Evolutionary conservation across 2,888 invertebrate genomes (phyloP).

Genomic region (Ornithoptera priamus): DNA sequence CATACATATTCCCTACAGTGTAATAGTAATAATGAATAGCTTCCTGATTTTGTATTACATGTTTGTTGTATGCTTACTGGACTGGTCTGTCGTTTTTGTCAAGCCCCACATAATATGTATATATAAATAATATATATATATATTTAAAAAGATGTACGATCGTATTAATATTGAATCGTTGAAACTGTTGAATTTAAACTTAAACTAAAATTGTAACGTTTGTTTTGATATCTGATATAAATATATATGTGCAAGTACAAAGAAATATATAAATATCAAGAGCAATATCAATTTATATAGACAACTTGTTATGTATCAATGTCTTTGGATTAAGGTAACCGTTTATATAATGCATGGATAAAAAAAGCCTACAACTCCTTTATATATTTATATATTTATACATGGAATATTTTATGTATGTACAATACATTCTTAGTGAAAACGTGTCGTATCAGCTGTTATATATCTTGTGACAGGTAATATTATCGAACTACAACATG

Average conservation of each 20-base stretch:
- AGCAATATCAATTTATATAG: slow-evolving; percentile 23
- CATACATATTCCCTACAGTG: no score
- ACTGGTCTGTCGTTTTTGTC: no score
- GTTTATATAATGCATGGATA: slow-evolving; percentile 5
- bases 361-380: slow-evolving; percentile 7
- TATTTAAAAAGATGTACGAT: no score
- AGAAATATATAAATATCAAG: slow-evolving; percentile 21
- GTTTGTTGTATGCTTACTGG: no score
- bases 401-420: slow-evolving; percentile 11
- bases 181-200: slow-evolving; percentile 19
- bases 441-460: neutral
- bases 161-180: slow-evolving; percentile 26
- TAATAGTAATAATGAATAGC: no score
- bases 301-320: slow-evolving; percentile 20
- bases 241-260: slow-evolving; percentile 18
- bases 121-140: no score
- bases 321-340: slow-evolving; percentile 7
- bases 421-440: slow-evolving; percentile 18
- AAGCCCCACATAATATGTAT: no score
- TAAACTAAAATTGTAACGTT: slow-evolving; percentile 30
- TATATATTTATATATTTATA: slow-evolving; percentile 14
- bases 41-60: no score
- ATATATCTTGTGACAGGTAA: neutral
- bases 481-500: neutral
- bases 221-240: slow-evolving; percentile 16